Evolutionary conservation across 2,113 vertebrate species (phyloP), one percentile per base, ranked within the genome.

Genomic region (Ceyx margarethae): DNA sequence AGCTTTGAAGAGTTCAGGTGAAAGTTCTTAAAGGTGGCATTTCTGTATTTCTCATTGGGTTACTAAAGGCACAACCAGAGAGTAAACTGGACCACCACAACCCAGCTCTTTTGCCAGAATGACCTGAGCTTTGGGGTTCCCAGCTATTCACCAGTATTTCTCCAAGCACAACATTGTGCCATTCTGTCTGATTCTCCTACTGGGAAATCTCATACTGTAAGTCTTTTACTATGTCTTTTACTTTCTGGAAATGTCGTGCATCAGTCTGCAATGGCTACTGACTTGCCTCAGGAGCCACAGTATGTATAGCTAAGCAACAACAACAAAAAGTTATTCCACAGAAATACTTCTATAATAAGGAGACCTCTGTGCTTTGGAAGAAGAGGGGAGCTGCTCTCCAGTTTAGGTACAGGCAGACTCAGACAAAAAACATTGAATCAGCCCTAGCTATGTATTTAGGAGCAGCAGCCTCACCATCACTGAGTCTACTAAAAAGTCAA

Each of bases 161-260:
- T 46, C 26, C 51, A 57, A 21, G 57, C 2, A 0, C 4, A 1
- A 65, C 1, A 0, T 40, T 13, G 11, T 26, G 45, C 28, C 4
- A 18, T 40, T 73, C 50, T 82, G 11, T 35, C 48, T 46, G 48
- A 28, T 68, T 88, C 50, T 65, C n/a, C 53, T 65, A 3, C 48
- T 86, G 40, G 57, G 21, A 12, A 85, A 62, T 65, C 37, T 87
- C 16, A 4, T 61, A 31, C 42, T 33, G 12, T 53, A 82, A 17
- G 37, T 37, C 37, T 37, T 37, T 10, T 37, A 37, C 54, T 91
- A 5, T 11, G 5, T 17, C 53, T 72, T 37, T 81, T 29, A 29
- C 20, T 75, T 89, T 56, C 23, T 60, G 35, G 21, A 45, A n/a
- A n/a, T 18, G 42, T 31, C n/a, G 22, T 3, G 1, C 23, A n/a